Evolutionary conservation across 2,888 invertebrate genomes (phyloP), one percentile per base, ranked within the genome.

Genomic region (Tridacna gigas): DNA sequence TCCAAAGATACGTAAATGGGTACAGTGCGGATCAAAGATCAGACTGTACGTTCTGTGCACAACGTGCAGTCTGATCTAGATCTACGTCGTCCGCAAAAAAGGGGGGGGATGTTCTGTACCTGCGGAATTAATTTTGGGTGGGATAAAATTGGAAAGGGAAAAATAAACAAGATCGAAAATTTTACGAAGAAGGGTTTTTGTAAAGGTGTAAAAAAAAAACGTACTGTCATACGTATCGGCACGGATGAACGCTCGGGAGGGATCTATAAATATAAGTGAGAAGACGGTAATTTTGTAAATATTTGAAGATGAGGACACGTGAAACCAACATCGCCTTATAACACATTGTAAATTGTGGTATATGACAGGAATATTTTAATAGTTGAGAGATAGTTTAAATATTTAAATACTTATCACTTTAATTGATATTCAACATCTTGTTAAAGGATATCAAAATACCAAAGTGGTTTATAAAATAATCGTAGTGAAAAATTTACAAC

Each of bases 331-430:
- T 63, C 2, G 22, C 63, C 22, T n/a, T n/a, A 13, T 18, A 63
- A 25, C 2, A 22, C 63, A 63, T 1, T 9, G 63, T 63, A 20
- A 56, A 56, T 15, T 56, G 63, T 63, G 63, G 63, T 9, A 25
- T 63, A 22, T 22, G 63, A 63, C 63, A 63, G 63, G 63, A 22
- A 63, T 63, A 63, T 63, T 63, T n/a, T 7, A 63, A 63, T 63
- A 63, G n/a, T 22, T 25, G 22, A n/a, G 63, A 63, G 63, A 25
- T 63, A 63, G 1, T 63, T 63, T n/a, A 63, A 13, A 63, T 63
- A 63, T 20, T 63, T 9, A 13, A 63, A 63, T 25, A 63, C 63
- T 13, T 4, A 63, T 63, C 63, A 56, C 20, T 20, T 56, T 56
- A 20, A 56, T n/a, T n/a, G 56, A 20, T 56, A 56, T 37, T 37